A percentile compares a stretch with the other conserved stretches of the same genome.
These are phyloP conservation scores for Thymallus thymallus DNA, from an alignment of 2,113 vertebrate species.

Conservation along the genomic window DNA sequence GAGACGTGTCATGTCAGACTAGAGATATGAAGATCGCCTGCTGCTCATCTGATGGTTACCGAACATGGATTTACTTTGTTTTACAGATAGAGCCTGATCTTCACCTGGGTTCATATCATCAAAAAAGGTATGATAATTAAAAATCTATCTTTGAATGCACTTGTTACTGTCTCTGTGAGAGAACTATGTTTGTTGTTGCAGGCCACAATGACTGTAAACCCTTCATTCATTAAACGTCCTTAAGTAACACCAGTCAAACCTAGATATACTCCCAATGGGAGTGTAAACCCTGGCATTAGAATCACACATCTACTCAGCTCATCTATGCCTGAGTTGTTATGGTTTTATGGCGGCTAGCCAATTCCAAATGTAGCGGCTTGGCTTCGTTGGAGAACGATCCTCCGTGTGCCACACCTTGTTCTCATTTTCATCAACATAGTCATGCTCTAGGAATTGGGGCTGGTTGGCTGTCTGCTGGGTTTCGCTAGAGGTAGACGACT, in stretches of 20 bases:
- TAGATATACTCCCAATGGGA: no score
- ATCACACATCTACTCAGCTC: no score
- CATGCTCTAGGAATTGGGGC: background rate
- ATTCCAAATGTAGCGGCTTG: no score
- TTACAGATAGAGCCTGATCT: conserved; percentile 77
- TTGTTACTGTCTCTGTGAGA: background rate
- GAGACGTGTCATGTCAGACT: no score
- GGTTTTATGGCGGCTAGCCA: no score
- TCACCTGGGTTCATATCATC: conserved; percentile 74
- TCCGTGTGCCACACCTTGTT: background rate
- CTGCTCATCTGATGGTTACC: background rate
- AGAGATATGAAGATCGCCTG: no score
- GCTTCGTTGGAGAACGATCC: background rate
- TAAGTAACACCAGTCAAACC: background rate
- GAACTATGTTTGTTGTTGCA: background rate
- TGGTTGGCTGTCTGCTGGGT: background rate
- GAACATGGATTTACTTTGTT: conserved; percentile 1
- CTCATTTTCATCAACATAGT: background rate
- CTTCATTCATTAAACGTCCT: background rate
- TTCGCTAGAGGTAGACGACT: background rate
- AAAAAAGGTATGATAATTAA: conserved; percentile 80
- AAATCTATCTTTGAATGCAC: background rate
- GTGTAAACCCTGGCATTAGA: no score
- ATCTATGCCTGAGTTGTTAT: no score
- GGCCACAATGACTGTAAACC: background rate